Conservation (phyloP, 2,888 invertebrate species). For the Hetaerina titia region DNA sequence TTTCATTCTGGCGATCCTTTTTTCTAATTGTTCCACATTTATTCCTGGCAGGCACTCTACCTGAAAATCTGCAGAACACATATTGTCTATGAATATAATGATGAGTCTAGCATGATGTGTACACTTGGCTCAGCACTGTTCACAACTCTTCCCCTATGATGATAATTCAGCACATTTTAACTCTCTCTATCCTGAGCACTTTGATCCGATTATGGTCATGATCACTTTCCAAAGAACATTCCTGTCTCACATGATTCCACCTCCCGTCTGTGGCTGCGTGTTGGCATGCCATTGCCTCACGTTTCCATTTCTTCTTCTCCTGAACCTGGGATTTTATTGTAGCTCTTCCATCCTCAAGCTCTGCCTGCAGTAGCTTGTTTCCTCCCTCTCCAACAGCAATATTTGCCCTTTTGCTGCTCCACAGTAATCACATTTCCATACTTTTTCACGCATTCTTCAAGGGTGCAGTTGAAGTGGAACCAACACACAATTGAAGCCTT, state of each 20-base stretch:
- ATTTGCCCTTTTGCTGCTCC: too few relatives aligned
- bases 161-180: background rate
- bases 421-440: too few relatives aligned
- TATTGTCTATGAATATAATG: background rate
- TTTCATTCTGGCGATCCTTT: background rate
- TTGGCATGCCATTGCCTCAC: background rate
- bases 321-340: too few relatives aligned
- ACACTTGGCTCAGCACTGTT: background rate
- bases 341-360: too few relatives aligned
- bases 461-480: too few relatives aligned
- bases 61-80: background rate
- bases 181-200: background rate
- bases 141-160: background rate
- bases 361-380: too few relatives aligned
- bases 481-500: too few relatives aligned
- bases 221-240: background rate
- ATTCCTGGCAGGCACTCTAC: constrained; percentile 28
- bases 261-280: background rate
- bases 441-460: too few relatives aligned
- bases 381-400: too few relatives aligned
- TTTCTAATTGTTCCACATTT: background rate
- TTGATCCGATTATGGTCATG: background rate
- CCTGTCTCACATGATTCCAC: background rate
- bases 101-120: background rate
- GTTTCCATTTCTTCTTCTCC: background rate